Conservation (phyloP, 2,797 vertebrate species). For the Lutjanus campechanus region DNA sequence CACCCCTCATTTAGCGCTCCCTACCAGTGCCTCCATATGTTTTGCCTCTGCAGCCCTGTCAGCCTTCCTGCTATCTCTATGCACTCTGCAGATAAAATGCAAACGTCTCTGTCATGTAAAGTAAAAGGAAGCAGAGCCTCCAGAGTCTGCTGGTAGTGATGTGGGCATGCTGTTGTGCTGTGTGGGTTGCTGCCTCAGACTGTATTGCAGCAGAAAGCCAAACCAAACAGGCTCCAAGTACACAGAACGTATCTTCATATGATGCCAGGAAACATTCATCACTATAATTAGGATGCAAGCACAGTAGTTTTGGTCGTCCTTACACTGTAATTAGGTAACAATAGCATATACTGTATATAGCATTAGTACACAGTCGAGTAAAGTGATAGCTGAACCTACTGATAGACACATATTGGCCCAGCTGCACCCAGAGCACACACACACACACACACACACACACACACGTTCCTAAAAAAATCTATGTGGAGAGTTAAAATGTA, state of each 20-base stretch:
- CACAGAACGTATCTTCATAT: constrained; percentile 18
- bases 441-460: neutral
- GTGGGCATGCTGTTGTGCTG: constrained; percentile 43
- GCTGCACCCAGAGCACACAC: neutral
- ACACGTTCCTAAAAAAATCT: constrained; percentile 3
- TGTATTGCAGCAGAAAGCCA: constrained; percentile 38
- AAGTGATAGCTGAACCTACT: neutral
- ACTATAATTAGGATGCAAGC: constrained; percentile 49
- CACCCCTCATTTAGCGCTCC: neutral
- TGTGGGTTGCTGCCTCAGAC: constrained; percentile 45
- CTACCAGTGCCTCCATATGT: constrained; percentile 32
- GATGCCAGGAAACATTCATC: constrained; percentile 53
- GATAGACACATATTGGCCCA: neutral
- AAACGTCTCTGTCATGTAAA: constrained; percentile 46
- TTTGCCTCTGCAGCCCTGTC: constrained; percentile 30
- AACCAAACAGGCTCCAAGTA: constrained; percentile 41
- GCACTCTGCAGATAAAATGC: constrained; percentile 42
- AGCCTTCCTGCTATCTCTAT: constrained; percentile 44
- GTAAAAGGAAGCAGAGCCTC: constrained; percentile 53
- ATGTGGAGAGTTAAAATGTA: constrained; percentile 34
- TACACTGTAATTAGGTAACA: constrained; percentile 50
- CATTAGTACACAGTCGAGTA: constrained; percentile 3
- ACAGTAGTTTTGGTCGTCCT: constrained; percentile 31
- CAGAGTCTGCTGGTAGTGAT: constrained; percentile 27
- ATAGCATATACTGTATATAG: constrained; percentile 16